These are phyloP conservation scores for Pangasius macronema DNA, from an alignment of 2,797 vertebrate species.

Conservation along the genomic window DNA sequence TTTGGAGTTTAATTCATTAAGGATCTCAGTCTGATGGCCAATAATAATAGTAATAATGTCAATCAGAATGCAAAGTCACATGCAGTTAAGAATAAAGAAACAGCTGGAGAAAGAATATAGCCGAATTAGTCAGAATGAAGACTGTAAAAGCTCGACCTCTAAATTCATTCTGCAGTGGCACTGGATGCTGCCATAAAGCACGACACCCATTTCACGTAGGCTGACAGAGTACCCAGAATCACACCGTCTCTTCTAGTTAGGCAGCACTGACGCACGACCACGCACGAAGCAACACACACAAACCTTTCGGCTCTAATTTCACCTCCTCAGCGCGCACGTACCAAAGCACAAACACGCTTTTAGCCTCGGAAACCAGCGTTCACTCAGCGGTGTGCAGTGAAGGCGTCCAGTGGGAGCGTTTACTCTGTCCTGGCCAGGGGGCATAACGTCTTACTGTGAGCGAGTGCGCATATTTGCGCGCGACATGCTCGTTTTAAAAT, in stretches of 20 bases:
- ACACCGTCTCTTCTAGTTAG: conserved; percentile 30
- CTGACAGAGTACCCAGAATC: conserved; percentile 40
- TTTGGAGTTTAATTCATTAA: not conserved
- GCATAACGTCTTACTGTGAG: not conserved
- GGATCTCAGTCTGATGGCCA: not conserved
- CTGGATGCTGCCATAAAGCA: conserved; percentile 53
- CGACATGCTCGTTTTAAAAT: conserved; percentile 34
- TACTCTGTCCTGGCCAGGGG: too few relatives aligned
- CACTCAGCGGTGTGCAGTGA: not conserved
- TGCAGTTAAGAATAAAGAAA: not conserved
- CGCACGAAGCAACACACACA: conserved; percentile 28
- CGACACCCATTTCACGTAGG: conserved; percentile 53
- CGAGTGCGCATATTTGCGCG: not conserved
- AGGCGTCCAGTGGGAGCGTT: not conserved
- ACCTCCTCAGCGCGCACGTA: conserved; percentile 11
- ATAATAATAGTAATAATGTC: not conserved
- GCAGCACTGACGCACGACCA: conserved; percentile 30
- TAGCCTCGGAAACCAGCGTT: not conserved
- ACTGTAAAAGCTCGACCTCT: not conserved
- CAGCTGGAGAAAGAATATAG: not conserved
- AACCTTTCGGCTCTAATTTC: conserved; percentile 22
- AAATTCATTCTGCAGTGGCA: conserved; percentile 39
- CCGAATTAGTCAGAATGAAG: not conserved
- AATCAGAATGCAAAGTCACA: not conserved
- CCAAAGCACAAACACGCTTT: not conserved